Evolutionary conservation across 2,888 invertebrate genomes (phyloP).

Genomic region (Diarsia brunnea): DNA sequence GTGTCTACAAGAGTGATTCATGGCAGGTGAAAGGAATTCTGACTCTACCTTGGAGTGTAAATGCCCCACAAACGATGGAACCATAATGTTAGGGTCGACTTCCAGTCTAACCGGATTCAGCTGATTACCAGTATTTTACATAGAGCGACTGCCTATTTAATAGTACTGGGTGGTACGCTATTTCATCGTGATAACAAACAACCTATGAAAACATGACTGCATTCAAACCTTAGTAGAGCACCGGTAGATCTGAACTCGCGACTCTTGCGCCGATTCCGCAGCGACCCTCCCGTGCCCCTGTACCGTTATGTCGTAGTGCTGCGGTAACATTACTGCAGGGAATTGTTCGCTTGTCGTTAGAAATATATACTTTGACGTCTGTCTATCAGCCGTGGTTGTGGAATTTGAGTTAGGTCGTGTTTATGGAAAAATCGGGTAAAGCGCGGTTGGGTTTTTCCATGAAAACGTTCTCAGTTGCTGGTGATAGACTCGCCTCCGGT

Average conservation of each 20-base stretch:
- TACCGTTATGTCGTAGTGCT: constrained; percentile 59
- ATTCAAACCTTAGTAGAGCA: constrained; percentile 14
- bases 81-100: no score
- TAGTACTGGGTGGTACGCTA: no score
- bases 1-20: no score
- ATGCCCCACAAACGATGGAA: no score
- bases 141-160: no score
- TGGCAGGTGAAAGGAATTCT: no score
- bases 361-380: neutral
- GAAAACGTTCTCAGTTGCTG: no score
- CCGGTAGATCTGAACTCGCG: constrained; percentile 50
- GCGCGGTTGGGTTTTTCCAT: no score
- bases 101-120: no score
- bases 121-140: no score
- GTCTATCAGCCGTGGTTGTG: neutral
- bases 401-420: neutral
- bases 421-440: neutral
- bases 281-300: constrained; percentile 53
- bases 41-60: no score
- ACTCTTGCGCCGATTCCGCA: constrained; percentile 44
- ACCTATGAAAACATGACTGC: constrained; percentile 16
- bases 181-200: neutral
- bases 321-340: constrained; percentile 26
- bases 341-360: constrained; percentile 1
- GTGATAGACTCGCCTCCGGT: no score